Percentiles rank a stretch among this genome's conserved stretches.
Conservation (phyloP, 1,140 invertebrate genomes). For the Drosophila biarmipes region DNA sequence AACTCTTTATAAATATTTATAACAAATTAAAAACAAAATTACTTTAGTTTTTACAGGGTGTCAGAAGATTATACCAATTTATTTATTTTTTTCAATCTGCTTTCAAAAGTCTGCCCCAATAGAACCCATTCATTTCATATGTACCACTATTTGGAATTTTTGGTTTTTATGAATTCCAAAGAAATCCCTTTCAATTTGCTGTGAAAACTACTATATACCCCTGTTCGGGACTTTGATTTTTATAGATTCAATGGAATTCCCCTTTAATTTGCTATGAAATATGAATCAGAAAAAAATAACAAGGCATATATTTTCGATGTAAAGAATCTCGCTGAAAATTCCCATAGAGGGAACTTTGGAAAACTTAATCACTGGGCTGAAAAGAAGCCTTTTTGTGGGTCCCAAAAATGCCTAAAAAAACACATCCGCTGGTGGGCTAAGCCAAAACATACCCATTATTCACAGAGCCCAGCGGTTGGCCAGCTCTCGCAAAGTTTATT, state of each 20-base stretch:
- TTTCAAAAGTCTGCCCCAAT: not conserved
- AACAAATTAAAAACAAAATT: no score
- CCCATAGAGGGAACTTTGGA: not conserved
- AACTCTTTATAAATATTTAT: no score
- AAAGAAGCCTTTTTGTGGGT: not conserved
- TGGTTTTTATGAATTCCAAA: not conserved
- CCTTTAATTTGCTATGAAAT: not conserved
- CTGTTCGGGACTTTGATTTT: not conserved
- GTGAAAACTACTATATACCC: not conserved
- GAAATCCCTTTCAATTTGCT: not conserved
- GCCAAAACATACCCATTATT: not conserved
- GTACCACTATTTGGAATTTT: no score
- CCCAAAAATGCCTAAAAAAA: not conserved
- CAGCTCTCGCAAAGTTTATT: constrained; percentile 14
- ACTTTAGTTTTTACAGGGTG: no score
- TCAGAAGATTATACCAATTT: no score
- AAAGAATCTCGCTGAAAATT: not conserved
- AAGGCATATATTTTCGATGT: no score
- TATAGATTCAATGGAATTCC: not conserved
- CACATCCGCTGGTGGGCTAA: constrained; percentile 1
- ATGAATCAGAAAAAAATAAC: not conserved
- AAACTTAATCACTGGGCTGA: not conserved
- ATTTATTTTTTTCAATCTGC: no score
- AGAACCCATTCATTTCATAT: not conserved
- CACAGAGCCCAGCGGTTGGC: constrained; percentile 1